phyloP scores from a whole-genome alignment of 2,797 vertebrate genomes.

The Lophotriccus pileatus region DNA sequence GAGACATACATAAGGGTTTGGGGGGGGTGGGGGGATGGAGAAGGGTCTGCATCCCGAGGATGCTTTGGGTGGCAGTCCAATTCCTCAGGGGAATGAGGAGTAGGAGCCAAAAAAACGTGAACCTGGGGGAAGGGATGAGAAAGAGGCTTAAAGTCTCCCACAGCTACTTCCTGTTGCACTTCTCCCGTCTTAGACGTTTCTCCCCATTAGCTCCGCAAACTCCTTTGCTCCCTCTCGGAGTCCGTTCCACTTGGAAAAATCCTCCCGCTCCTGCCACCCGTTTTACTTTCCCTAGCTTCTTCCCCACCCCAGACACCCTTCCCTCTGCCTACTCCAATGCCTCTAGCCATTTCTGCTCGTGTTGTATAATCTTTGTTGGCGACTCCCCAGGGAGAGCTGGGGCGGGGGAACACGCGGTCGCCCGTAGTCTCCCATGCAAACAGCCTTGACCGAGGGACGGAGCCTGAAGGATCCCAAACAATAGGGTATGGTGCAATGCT shows the following conservation, averaged over 20 bases:
- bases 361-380: not conserved
- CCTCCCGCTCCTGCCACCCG: rapidly evolving
- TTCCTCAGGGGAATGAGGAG: not conserved
- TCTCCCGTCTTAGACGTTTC: not conserved
- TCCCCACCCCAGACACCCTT: not conserved
- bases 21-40: not conserved
- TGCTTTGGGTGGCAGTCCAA: not conserved
- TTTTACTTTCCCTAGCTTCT: not conserved
- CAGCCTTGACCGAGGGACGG: not conserved
- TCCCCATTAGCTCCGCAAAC: not conserved
- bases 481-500: constrained; percentile 18
- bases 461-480: not conserved
- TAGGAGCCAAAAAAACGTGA: not conserved
- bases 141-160: not conserved
- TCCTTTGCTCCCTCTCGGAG: not conserved
- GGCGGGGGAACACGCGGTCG: rapidly evolving
- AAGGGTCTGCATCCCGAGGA: not conserved
- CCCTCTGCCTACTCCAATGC: not conserved
- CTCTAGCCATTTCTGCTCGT: not conserved
- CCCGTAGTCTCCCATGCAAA: not conserved
- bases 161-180: not conserved
- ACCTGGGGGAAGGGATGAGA: not conserved
- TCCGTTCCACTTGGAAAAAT: not conserved
- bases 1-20: not conserved
- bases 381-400: not conserved